Conservation (phyloP, 2,113 vertebrate genomes). For the Pristiophorus japonicus region DNA sequence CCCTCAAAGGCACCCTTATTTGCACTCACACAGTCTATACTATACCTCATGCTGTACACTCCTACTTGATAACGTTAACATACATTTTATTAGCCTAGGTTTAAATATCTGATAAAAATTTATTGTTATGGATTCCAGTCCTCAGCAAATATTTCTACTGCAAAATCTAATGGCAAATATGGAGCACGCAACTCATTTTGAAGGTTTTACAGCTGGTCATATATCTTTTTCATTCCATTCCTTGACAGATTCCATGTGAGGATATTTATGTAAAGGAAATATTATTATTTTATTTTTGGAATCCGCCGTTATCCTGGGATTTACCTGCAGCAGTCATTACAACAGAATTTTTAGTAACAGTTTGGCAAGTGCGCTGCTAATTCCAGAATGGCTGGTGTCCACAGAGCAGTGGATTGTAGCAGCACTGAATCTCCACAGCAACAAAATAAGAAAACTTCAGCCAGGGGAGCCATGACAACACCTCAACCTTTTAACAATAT, state of each 20-base stretch:
- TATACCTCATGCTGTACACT: not conserved
- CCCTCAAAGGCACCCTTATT: not conserved
- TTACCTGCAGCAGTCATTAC: not conserved
- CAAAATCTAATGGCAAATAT: not conserved
- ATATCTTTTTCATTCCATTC: not conserved
- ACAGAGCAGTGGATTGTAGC: not conserved
- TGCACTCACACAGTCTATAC: not conserved
- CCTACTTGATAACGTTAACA: not conserved
- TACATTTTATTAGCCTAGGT: not conserved
- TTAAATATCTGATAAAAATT: not conserved
- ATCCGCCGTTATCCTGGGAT: not conserved
- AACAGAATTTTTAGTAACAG: not conserved
- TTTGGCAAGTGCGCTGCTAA: not conserved
- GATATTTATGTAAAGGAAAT: not conserved
- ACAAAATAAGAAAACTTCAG: conserved; percentile 6
- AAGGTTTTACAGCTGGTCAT: not conserved
- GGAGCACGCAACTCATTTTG: not conserved
- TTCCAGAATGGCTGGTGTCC: not conserved
- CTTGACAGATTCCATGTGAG: not conserved
- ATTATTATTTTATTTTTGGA: not conserved
- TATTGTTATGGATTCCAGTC: not conserved
- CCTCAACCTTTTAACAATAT: conserved; percentile 6
- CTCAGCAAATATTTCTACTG: not conserved
- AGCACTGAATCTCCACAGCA: not conserved
- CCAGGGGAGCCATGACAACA: conserved; percentile 29